A percentile compares a stretch with the other conserved stretches of the same genome.
phyloP scores from a whole-genome alignment of 1,140 invertebrate species.

The Armadillidium nasatum region DNA sequence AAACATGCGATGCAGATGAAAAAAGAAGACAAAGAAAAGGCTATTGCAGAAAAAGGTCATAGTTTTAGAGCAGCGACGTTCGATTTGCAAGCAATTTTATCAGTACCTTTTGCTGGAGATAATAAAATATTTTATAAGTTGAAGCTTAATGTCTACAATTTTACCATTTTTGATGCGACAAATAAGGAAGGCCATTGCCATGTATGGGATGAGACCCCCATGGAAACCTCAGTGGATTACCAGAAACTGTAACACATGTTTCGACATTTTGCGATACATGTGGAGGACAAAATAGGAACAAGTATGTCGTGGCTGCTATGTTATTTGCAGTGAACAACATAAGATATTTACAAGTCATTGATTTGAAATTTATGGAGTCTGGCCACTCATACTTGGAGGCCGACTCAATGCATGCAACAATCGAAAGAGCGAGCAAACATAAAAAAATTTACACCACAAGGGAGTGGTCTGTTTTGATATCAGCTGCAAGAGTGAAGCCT shows the following conservation, averaged over 20 bases:
- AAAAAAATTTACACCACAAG: no score
- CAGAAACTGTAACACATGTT: background rate
- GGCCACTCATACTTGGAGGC: no score
- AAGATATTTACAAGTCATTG: no score
- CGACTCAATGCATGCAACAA: no score
- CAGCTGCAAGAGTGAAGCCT: no score
- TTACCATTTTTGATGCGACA: background rate
- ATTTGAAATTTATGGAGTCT: no score
- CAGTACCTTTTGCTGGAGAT: background rate
- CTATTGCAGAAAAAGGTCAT: background rate
- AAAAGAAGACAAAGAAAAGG: background rate
- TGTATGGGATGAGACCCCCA: background rate
- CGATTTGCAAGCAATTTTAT: background rate
- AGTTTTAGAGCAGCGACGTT: background rate
- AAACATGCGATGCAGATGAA: background rate
- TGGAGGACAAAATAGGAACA: background rate
- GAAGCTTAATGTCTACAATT: background rate
- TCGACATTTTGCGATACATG: background rate
- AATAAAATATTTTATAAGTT: background rate
- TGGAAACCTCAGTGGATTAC: background rate
- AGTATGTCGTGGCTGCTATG: background rate
- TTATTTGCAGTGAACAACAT: no score
- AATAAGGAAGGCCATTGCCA: background rate
- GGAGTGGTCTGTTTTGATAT: no score
- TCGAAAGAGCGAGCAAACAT: no score